phyloP scores from a whole-genome alignment of 2,888 invertebrate genomes.

The Rhynchonema sp. region DNA sequence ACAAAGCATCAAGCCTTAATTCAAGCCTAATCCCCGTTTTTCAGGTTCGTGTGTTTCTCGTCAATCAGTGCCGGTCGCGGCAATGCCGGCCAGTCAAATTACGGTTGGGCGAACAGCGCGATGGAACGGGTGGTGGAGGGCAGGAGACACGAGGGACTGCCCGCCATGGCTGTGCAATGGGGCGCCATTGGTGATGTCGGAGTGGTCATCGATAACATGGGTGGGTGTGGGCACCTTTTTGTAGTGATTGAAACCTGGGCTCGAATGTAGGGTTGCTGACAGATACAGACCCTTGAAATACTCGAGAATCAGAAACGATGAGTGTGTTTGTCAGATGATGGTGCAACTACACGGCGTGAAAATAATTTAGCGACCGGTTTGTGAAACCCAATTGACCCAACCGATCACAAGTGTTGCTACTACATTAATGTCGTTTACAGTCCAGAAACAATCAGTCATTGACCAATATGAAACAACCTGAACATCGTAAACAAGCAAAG shows the following conservation, averaged over 20 bases:
- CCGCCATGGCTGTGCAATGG: slow-evolving; percentile 75
- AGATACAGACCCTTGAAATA: no score
- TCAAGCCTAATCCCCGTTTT: not conserved
- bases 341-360: no score
- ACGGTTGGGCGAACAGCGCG: slow-evolving; percentile 77
- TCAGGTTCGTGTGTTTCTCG: slow-evolving; percentile 45
- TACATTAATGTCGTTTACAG: not conserved
- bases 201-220: slow-evolving; percentile 62
- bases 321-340: no score
- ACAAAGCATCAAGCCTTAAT: not conserved
- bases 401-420: not conserved
- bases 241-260: no score
- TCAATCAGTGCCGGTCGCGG: slow-evolving; percentile 85
- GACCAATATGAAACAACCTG: not conserved
- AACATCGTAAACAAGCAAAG: no score
- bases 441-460: no score
- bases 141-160: slow-evolving; percentile 60
- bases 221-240: no score
- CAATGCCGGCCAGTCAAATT: slow-evolving; percentile 80
- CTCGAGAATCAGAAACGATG: no score
- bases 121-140: slow-evolving; percentile 85
- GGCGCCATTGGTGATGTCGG: slow-evolving; percentile 70
- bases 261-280: no score
- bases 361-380: not conserved
- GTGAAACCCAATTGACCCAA: not conserved